These are phyloP conservation scores for Bolborhynchus lineola DNA, from an alignment of 2,113 vertebrate species.

Conservation along the genomic window DNA sequence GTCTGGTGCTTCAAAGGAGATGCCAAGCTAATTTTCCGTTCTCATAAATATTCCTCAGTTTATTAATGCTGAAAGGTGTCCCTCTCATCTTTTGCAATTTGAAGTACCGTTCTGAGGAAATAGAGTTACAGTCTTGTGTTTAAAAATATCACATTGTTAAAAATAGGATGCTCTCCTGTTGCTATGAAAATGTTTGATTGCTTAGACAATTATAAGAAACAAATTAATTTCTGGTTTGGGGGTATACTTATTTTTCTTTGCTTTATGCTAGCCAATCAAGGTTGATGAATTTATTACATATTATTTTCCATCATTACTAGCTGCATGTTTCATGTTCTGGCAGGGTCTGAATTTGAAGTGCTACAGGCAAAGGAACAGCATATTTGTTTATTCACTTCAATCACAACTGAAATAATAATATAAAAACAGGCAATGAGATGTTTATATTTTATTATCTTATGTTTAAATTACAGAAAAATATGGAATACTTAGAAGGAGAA, in stretches of 20 bases:
- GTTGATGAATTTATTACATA: background rate
- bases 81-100: constrained; percentile 39
- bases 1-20: constrained; percentile 53
- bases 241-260: background rate
- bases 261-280: background rate
- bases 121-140: background rate
- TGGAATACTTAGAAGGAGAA: background rate
- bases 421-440: background rate
- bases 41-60: constrained; percentile 61
- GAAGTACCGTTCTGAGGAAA: constrained; percentile 1
- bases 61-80: constrained; percentile 56
- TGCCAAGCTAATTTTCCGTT: constrained; percentile 52
- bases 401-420: background rate
- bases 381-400: constrained; percentile 17
- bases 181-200: background rate
- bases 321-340: background rate
- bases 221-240: background rate
- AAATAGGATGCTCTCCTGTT: background rate
- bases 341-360: background rate
- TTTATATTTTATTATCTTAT: background rate
- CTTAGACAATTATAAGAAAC: background rate
- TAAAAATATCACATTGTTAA: background rate
- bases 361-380: background rate
- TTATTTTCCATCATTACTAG: background rate
- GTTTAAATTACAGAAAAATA: background rate